phyloP scores from a whole-genome alignment of 2,797 vertebrate species.

The Notamacropus eugenii region DNA sequence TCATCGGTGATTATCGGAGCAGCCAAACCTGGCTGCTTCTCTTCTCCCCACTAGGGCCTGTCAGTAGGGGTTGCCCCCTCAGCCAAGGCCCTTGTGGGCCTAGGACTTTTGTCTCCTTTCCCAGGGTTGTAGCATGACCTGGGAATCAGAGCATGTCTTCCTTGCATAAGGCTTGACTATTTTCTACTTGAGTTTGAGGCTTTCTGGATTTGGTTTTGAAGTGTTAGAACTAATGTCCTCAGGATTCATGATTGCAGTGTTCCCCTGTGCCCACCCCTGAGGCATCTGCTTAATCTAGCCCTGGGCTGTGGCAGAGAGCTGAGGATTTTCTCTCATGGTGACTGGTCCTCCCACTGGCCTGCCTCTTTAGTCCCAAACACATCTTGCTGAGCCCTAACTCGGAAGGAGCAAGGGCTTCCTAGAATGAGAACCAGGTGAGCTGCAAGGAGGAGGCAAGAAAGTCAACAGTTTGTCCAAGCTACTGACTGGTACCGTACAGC shows the following conservation, averaged over 20 bases:
- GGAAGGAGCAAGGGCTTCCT: slow-evolving; percentile 1
- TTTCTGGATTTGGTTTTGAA: slow-evolving; percentile 65
- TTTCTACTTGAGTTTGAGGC: slow-evolving; percentile 1
- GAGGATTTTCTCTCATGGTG: slow-evolving; percentile 16
- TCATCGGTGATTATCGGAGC: neutral
- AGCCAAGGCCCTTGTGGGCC: neutral
- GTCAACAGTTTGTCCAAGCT: neutral
- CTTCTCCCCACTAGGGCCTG: neutral
- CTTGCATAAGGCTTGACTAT: neutral
- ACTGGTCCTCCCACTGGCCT: slow-evolving; percentile 15
- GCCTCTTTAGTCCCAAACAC: slow-evolving; percentile 22
- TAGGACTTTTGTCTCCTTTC: neutral
- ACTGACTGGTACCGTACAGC: neutral
- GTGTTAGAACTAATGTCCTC: slow-evolving; percentile 24
- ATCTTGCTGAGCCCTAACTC: slow-evolving; percentile 30
- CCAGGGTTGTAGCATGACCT: neutral
- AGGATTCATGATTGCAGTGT: neutral
- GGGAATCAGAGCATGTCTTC: neutral
- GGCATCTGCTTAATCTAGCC: neutral
- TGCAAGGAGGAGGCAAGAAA: neutral
- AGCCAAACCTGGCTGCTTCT: slow-evolving; percentile 1
- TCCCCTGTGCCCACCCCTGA: neutral
- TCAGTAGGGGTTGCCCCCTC: neutral
- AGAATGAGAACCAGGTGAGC: neutral
- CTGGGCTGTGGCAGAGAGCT: neutral